Conservation (phyloP, 2,888 invertebrate genomes). For the Anthoptus insignis region DNA sequence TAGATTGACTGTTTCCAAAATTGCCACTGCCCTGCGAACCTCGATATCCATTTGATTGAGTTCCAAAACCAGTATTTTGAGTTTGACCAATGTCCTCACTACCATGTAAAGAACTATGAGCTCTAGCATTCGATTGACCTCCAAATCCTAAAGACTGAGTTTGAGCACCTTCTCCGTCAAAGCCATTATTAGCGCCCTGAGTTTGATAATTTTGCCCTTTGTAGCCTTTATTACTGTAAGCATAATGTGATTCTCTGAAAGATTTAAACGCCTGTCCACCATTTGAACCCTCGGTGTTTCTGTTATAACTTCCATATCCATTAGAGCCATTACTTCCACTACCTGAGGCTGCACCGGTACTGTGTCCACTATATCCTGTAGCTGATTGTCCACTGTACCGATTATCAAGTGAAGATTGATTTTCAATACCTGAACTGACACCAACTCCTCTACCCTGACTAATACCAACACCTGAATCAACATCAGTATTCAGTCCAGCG, state of each 20-base stretch:
- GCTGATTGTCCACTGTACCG: conserved; percentile 6
- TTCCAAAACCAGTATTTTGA: conserved; percentile 32
- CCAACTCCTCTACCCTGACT: background rate
- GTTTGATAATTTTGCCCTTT: background rate
- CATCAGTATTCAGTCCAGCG: background rate
- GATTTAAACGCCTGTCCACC: conserved; percentile 10
- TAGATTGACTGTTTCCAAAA: background rate
- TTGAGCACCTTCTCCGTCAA: background rate
- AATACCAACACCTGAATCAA: background rate
- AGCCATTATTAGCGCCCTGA: background rate
- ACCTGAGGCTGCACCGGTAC: conserved; percentile 33
- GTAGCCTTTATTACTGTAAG: conserved; percentile 6
- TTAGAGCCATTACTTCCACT: background rate
- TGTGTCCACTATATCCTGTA: conserved; percentile 8
- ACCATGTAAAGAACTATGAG: conserved; percentile 5
- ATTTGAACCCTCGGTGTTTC: background rate
- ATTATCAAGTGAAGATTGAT: conserved; percentile 1
- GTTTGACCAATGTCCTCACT: conserved; percentile 24
- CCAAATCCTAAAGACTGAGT: conserved; percentile 25
- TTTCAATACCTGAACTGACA: background rate
- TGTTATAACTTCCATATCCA: conserved; percentile 10
- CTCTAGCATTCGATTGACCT: conserved; percentile 14
- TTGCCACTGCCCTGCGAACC: conserved; percentile 14
- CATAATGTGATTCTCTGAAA: conserved; percentile 23
- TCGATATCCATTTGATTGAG: background rate